These are phyloP conservation scores for Chauna torquata DNA, from an alignment of 2,113 vertebrate genomes.

Conservation along the genomic window DNA sequence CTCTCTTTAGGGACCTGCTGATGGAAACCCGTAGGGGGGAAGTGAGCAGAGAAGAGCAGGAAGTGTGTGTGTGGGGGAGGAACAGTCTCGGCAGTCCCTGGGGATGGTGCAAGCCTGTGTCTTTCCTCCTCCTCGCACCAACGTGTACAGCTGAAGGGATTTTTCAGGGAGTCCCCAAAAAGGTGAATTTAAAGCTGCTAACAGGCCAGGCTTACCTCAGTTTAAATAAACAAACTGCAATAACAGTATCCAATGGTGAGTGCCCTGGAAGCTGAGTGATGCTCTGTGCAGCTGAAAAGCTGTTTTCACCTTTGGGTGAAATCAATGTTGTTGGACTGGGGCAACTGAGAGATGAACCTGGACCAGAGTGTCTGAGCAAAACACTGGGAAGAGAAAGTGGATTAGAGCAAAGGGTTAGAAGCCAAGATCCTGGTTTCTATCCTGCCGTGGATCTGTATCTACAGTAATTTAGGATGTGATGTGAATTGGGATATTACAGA, in stretches of 20 bases:
- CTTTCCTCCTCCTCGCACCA: slow-evolving; percentile 52
- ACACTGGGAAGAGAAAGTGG: not conserved
- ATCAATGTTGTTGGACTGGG: not conserved
- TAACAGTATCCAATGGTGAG: not conserved
- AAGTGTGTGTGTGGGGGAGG: slow-evolving; percentile 12
- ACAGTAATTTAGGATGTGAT: not conserved
- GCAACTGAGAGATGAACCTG: not conserved
- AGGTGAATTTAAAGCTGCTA: slow-evolving; percentile 23
- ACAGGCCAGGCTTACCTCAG: not conserved
- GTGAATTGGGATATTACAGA: not conserved
- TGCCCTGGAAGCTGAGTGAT: not conserved
- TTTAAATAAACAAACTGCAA: slow-evolving; percentile 17
- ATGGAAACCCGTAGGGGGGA: slow-evolving; percentile 59
- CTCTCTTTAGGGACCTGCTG: slow-evolving; percentile 68
- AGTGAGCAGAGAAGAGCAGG: slow-evolving; percentile 50
- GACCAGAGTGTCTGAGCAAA: not conserved
- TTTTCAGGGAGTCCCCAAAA: not conserved
- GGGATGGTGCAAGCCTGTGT: slow-evolving; percentile 21
- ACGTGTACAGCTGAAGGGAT: not conserved
- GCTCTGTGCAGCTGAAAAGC: not conserved
- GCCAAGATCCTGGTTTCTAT: not conserved
- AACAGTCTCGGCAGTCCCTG: not conserved
- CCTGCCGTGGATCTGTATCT: not conserved
- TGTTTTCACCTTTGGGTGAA: not conserved
- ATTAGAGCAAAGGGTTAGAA: not conserved